Evolutionary conservation across 2,113 vertebrate species (phyloP).

Genomic region (Marmota flaviventris): DNA sequence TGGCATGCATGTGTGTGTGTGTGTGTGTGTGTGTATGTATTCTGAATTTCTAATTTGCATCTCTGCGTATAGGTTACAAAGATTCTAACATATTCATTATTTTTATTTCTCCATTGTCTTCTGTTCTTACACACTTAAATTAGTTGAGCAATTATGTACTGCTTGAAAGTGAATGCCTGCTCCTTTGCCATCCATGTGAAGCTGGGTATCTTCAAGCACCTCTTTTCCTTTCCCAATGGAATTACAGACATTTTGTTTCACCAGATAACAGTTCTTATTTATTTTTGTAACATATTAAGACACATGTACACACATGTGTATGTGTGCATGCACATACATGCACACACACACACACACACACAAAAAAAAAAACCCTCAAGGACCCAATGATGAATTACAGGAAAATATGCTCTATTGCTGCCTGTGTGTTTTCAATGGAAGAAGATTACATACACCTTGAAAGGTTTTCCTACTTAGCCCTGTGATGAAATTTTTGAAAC

Average conservation of each 20-base stretch:
- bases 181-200: not conserved
- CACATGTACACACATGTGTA: not conserved
- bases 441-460: not conserved
- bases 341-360: not conserved
- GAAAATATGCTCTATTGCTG: not conserved
- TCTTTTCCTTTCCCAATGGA: slow-evolving; percentile 5
- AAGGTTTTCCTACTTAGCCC: not conserved
- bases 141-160: not conserved
- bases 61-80: not conserved
- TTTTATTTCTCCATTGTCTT: not conserved
- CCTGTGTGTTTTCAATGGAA: not conserved
- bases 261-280: not conserved
- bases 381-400: not conserved
- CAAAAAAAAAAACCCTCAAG: not conserved
- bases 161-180: not conserved
- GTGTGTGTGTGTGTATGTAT: not conserved
- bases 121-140: not conserved
- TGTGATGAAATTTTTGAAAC: slow-evolving; percentile 26
- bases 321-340: not conserved
- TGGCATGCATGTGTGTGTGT: not conserved
- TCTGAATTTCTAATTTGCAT: not conserved
- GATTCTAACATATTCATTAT: not conserved
- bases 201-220: not conserved
- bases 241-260: not conserved
- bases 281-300: not conserved